Conservation (phyloP, 30 jellyfish, hydroid and myxozoan species). For the Euphysa ruthae region DNA sequence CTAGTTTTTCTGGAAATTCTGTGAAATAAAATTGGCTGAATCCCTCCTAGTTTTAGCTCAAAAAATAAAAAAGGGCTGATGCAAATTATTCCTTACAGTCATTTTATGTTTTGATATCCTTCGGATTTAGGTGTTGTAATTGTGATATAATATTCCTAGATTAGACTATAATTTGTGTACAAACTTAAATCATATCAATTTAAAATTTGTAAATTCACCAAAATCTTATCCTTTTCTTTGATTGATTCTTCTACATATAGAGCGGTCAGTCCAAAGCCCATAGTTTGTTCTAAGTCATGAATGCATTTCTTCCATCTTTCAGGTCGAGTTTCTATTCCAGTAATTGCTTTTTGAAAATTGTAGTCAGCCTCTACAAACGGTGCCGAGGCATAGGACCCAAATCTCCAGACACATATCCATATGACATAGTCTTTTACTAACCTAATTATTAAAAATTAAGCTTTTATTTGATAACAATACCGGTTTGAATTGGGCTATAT, state of each 20-base stretch:
- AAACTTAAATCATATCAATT: too few relatives aligned
- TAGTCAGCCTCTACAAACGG: slow-evolving; percentile 35
- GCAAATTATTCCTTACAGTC: too few relatives aligned
- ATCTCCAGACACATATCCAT: slow-evolving; percentile 36
- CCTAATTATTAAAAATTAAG: background rate
- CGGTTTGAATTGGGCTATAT: too few relatives aligned
- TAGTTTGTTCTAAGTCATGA: slow-evolving; percentile 28
- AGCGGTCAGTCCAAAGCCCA: slow-evolving; percentile 88
- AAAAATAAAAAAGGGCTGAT: too few relatives aligned
- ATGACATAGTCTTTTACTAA: slow-evolving; percentile 26
- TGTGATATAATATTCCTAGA: too few relatives aligned
- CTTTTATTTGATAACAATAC: too few relatives aligned
- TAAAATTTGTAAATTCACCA: background rate
- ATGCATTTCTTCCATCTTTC: slow-evolving; percentile 80
- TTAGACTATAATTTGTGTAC: too few relatives aligned
- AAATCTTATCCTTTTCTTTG: slow-evolving; percentile 23
- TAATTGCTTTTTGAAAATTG: slow-evolving; percentile 7
- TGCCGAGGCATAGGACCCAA: slow-evolving; percentile 37
- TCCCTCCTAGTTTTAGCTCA: too few relatives aligned
- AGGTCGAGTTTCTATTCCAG: slow-evolving; percentile 38
- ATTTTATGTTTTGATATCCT: too few relatives aligned
- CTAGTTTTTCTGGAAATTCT: too few relatives aligned
- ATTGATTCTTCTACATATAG: slow-evolving; percentile 52
- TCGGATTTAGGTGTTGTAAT: too few relatives aligned
- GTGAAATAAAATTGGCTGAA: too few relatives aligned